Evolutionary conservation across 2,888 invertebrate genomes (phyloP).

Genomic region (Molanna angustata): DNA sequence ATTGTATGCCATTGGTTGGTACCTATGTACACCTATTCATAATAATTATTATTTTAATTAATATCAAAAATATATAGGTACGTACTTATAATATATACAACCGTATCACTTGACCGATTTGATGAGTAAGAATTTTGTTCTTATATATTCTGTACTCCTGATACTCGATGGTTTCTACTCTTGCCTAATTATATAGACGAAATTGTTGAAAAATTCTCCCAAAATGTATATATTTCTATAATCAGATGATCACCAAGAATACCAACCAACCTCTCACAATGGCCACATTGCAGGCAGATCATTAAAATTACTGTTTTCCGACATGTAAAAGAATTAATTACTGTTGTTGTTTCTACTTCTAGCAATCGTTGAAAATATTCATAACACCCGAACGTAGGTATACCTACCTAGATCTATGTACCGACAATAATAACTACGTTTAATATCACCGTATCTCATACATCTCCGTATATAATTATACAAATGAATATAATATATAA

Average conservation of each 20-base stretch:
- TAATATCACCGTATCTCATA: conserved; percentile 16
- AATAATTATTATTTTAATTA: no score
- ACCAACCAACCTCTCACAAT: conserved; percentile 24
- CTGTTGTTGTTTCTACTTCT: no score
- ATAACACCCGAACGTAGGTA: conserved; percentile 22
- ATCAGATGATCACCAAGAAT: conserved; percentile 17
- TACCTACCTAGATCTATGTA: no score
- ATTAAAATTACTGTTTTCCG: conserved; percentile 21
- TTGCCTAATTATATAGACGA: conserved; percentile 9
- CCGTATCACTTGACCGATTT: no score
- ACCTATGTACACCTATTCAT: no score
- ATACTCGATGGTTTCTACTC: no score
- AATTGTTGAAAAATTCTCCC: conserved; percentile 20
- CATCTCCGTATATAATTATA: conserved; percentile 24
- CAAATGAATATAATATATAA: no score
- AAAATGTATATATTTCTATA: conserved; percentile 20
- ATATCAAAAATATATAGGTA: no score
- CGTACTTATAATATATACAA: no score
- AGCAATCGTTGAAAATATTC: conserved; percentile 24
- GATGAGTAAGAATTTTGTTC: no score
- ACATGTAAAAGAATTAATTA: conserved; percentile 25
- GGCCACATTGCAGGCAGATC: conserved; percentile 15
- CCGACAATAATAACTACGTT: conserved; percentile 20
- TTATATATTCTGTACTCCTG: no score
- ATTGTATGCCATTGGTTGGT: no score